Evolutionary conservation across 37 sponge, comb jelly and placozoan species (phyloP), one percentile per base, ranked within the genome.

Genomic region (Beroe forskalii): DNA sequence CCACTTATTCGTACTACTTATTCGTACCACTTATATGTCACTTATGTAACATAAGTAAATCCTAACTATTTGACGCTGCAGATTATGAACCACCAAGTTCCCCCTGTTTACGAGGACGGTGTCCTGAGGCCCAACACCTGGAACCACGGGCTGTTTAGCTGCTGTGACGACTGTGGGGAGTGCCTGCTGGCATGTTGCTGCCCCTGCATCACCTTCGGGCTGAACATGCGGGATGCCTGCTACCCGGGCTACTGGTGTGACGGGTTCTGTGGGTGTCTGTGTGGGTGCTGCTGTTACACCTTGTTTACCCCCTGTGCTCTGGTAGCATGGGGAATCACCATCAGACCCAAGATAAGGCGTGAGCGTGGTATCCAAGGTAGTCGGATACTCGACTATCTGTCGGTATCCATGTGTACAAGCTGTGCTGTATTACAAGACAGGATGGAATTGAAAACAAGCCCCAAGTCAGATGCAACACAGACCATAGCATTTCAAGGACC

Each of bases 61-160:
- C n/a, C n/a, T n/a, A n/a, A n/a, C n/a, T n/a, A n/a, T n/a, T n/a
- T n/a, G n/a, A n/a, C n/a, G n/a, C n/a, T n/a, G n/a, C n/a, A n/a
- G n/a, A n/a, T n/a, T n/a, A n/a, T n/a, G n/a, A n/a, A n/a, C n/a
- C n/a, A n/a, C n/a, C n/a, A n/a, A n/a, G n/a, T n/a, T n/a, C n/a
- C n/a, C n/a, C n/a, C n/a, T n/a, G n/a, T n/a, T n/a, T n/a, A n/a
- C n/a, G 72, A 69, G 38, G 72, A 35, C 38, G 72, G 72, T 35
- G 19, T 69, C 32, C 38, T 3, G 19, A 31, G 38, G 38, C 27
- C 19, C 38, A 32, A 35, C 72, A 32, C 27, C 37, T 69, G 72
- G 72, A 69, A 32, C 32, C 72, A 69, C 14, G 72, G 72, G 2
- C 72, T 69, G 72, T 69, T 69, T 17, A 32, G 72, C 27, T 69